Evolutionary conservation across 2,113 vertebrate species (phyloP).

Genomic region (Morone saxatilis): DNA sequence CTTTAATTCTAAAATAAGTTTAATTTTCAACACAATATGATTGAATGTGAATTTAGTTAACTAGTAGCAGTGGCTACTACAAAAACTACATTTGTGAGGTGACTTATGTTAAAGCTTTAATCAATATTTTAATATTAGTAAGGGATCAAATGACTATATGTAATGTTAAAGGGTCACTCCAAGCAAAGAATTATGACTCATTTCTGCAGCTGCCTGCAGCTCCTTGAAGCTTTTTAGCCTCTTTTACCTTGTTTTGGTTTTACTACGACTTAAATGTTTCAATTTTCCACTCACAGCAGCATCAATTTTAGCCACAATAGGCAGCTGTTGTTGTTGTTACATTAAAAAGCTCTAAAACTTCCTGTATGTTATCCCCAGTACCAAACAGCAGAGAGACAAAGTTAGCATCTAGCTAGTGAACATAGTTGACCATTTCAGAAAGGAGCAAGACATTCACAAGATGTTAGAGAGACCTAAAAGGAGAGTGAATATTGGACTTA

Average conservation of each 20-base stretch:
- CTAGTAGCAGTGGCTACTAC: background rate
- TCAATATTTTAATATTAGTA: background rate
- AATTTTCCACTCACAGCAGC: background rate
- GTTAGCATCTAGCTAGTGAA: background rate
- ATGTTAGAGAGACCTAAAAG: background rate
- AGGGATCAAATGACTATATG: no score
- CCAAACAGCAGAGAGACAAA: background rate
- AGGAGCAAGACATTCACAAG: background rate
- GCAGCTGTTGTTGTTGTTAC: background rate
- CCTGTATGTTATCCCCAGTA: background rate
- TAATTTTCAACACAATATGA: background rate
- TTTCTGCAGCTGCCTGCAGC: background rate
- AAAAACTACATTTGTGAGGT: background rate
- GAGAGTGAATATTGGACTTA: background rate
- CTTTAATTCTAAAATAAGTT: background rate
- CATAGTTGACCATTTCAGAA: background rate
- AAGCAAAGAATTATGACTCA: background rate
- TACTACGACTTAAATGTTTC: background rate
- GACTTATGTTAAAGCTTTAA: background rate
- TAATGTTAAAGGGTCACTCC: background rate
- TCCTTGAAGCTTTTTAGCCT: background rate
- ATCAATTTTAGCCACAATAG: background rate
- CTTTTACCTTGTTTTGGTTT: background rate
- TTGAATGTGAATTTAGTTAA: background rate
- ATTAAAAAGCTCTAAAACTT: background rate